These are phyloP conservation scores for Pedionomus torquatus DNA, from an alignment of 2,113 vertebrate genomes.

Conservation along the genomic window DNA sequence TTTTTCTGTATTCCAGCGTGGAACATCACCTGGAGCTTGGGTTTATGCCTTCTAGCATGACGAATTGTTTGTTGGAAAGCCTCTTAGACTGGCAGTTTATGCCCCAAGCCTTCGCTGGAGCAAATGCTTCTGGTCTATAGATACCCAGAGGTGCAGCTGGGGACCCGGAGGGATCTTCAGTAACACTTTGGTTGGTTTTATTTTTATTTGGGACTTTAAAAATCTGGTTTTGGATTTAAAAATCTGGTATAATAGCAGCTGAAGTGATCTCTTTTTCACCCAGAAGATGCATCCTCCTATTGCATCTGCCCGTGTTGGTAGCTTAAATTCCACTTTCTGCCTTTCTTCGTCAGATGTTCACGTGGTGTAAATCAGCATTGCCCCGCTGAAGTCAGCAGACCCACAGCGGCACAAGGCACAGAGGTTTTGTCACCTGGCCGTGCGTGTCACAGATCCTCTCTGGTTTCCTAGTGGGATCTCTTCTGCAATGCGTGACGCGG, in stretches of 20 bases:
- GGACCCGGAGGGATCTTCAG: neutral
- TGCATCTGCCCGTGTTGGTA: neutral
- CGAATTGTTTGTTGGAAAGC: neutral
- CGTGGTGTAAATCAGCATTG: neutral
- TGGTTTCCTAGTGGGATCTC: neutral
- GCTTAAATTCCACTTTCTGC: neutral
- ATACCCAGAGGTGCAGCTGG: neutral
- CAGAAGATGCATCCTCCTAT: neutral
- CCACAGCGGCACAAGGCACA: neutral
- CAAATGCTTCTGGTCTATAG: neutral
- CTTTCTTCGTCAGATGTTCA: neutral
- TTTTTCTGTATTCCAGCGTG: neutral
- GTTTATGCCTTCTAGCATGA: neutral
- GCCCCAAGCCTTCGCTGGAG: neutral
- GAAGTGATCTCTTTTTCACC: neutral
- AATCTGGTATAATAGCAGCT: too few species aligned
- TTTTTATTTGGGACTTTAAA: neutral
- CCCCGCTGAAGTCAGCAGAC: neutral
- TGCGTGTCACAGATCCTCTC: neutral
- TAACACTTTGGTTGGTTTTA: neutral
- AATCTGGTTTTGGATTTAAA: neutral
- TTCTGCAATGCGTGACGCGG: neutral
- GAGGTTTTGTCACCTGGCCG: neutral
- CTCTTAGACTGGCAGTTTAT: neutral
- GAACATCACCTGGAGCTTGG: slow-evolving; percentile 2